Evolutionary conservation across 1,140 invertebrate species (phyloP), one percentile per base, ranked within the genome.

Genomic region (Drosophila albomicans): DNA sequence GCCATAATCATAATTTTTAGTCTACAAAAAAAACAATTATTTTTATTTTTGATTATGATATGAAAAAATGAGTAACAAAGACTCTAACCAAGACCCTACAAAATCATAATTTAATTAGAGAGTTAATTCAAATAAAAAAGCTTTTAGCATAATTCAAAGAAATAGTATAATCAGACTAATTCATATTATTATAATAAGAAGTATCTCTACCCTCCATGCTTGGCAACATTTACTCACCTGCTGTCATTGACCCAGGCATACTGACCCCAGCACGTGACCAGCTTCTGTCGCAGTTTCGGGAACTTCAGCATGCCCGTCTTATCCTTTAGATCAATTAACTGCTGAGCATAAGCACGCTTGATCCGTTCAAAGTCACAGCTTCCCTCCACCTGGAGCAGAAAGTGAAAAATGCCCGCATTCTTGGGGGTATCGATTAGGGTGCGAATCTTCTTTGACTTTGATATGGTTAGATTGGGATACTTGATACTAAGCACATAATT

Each of bases 351-450:
- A 25, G 93, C 78, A 2, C 92, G 78, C 73, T 92, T 93, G 15
- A 94, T 93, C 3, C 92, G 72, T 15, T 94, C 93, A 38, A 92
- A 85, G 49, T 94, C 92, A 51, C 93, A 93, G 20, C 72, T 66
- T 77, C 95, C 95, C 91, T 94, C 94, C 4, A 96, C 93, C 59
- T 93, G 93, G 4, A 96, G 92, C 2, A 96, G 91, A 3, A 96
- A 94, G 78, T 95, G 94, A 72, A 96, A 94, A 56, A 96, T 95
- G 13, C 95, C 95, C 65, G 95, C 95, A 81, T 96, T 96, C 68
- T 95, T 92, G 11, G 94, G 94, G 0, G 95, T 96, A 85, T 96
- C 95, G 10, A 96, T 93, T 7, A 96, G 91, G 0, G 95, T 94
- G 13, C 95, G 93, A 5, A 96, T 93, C 11, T 95, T 95, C 45